Base-by-base conservation (phyloP, 2,888 invertebrate genomes). In the Phragmatobia fuliginosa region DNA sequence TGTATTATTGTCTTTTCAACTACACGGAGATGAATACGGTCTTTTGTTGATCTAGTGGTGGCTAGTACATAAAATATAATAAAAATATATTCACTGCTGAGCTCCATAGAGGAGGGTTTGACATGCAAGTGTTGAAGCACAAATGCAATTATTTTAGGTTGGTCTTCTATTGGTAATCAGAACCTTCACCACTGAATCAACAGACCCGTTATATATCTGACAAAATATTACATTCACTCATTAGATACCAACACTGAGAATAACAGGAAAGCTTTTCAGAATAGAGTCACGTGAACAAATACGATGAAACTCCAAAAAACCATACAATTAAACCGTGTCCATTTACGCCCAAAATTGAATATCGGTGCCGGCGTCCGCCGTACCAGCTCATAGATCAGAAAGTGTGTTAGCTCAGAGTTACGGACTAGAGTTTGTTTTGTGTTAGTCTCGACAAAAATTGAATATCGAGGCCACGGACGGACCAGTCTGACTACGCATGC, bases 331-430 rank as follows among this genome's bases (percentile, higher is more conserved):
- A n/a, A 61, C 49, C 61, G 21, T 25, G 61, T 67, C 70, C 36
- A 36, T 45, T n/a, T 62, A 66, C 70, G 66, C 28, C 31, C 58
- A 60, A 76, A 77, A 82, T 82, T 79, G 74, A 79, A 80, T 82
- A 78, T 74, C 71, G 66, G 63, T 52, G 56, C 64, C 61, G 33
- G 56, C 16, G 28, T 56, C 28, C 59, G 36, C 67, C 41, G 65
- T 70, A 60, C 65, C 25, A 62, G 36, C 56, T 64, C 71, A 80
- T 81, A 72, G 71, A 81, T 81, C 80, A 74, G 71, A 59, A 60
- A 25, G 25, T 62, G 68, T 66, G 56, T 61, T 68, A 41, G 60
- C 52, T 33, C 41, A 41, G 45, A 72, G 74, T 66, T 74, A 25
- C 60, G 73, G 67, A 81, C 75, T 75, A 72, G 62, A 67, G 72